Evolutionary conservation across 1,140 invertebrate genomes (phyloP), one percentile per base, ranked within the genome.

Genomic region (Danaus melanippus): DNA sequence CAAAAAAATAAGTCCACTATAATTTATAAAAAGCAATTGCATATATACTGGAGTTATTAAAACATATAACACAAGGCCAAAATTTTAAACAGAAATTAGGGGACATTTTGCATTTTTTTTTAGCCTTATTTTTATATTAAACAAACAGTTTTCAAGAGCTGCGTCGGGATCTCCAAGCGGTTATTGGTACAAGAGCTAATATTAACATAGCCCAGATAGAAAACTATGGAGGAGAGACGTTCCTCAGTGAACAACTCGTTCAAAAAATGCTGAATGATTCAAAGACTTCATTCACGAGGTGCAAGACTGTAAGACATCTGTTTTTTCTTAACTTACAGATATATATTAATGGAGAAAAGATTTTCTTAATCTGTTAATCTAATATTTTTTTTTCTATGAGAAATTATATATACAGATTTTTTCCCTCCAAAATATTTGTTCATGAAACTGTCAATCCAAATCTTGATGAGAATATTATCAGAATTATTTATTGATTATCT

Each of bases 171-270:
- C 87, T 99, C 50, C 97, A 99, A 88, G 96, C 96, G 8, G 93
- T 96, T 4, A 93, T 99, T 63, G 95, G 94, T 1, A 94, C 93
- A 1, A 90, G 95, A 56, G 94, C 96, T 0, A 97, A 97, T 71
- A 95, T 97, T 43, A 97, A 97, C 74, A 96, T 98, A 61, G 95
- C 95, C 4, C 94, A 95, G 75, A 94, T 96, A 54, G 97, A 99
- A 81, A 96, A 98, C 81, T 98, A 97, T 81, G 96, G 96, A 2
- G 97, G 97, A 0, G 97, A 99, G 87, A 99, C 97, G 0, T 99
- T 99, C 80, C 88, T 99, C 1, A 98, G 97, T 0, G 97, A 99
- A 83, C 96, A 98, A 79, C 89, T 99, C n/a, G 97, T 96, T 1
- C 96, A 98, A 53, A 95, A 93, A 67, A 90, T 99, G 67, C 86